These are phyloP conservation scores for Phodopus roborovskii DNA, from an alignment of 2,113 vertebrate species.

Conservation along the genomic window DNA sequence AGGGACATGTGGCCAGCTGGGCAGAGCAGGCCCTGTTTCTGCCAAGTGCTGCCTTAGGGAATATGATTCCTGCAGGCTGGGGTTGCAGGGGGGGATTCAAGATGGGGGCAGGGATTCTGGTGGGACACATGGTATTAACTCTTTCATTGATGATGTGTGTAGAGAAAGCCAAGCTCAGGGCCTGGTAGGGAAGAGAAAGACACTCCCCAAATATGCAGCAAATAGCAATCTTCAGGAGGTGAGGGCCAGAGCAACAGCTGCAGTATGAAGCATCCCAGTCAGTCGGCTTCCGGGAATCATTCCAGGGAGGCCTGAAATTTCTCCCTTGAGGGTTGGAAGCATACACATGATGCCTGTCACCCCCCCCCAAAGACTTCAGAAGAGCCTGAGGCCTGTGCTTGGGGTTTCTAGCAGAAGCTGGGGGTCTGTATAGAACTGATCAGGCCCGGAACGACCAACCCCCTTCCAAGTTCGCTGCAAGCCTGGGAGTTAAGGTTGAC, in stretches of 20 bases:
- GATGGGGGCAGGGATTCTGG: slow-evolving; percentile 52
- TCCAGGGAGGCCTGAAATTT: slow-evolving; percentile 43
- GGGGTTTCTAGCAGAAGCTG: slow-evolving; percentile 15
- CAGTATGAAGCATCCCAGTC: slow-evolving; percentile 37
- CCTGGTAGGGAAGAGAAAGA: neutral
- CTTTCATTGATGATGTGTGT: slow-evolving; percentile 43
- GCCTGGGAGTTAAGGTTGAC: neutral
- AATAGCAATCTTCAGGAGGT: neutral
- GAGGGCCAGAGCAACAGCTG: slow-evolving; percentile 49
- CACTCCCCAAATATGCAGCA: neutral
- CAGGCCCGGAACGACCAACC: neutral
- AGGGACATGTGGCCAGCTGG: slow-evolving; percentile 70
- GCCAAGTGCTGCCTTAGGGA: slow-evolving; percentile 68
- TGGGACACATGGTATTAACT: slow-evolving; percentile 63
- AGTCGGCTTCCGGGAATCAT: slow-evolving; percentile 34
- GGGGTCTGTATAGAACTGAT: neutral
- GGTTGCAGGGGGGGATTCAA: slow-evolving; percentile 23
- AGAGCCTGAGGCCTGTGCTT: neutral
- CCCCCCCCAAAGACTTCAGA: neutral
- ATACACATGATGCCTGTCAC: neutral
- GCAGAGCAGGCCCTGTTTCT: slow-evolving; percentile 64
- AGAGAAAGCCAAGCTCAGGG: neutral
- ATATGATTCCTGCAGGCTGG: slow-evolving; percentile 68
- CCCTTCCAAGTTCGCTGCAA: neutral
- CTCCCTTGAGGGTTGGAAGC: neutral